These are phyloP conservation scores for Zaprionus davidi DNA, from an alignment of 1,140 invertebrate genomes.

Conservation along the genomic window DNA sequence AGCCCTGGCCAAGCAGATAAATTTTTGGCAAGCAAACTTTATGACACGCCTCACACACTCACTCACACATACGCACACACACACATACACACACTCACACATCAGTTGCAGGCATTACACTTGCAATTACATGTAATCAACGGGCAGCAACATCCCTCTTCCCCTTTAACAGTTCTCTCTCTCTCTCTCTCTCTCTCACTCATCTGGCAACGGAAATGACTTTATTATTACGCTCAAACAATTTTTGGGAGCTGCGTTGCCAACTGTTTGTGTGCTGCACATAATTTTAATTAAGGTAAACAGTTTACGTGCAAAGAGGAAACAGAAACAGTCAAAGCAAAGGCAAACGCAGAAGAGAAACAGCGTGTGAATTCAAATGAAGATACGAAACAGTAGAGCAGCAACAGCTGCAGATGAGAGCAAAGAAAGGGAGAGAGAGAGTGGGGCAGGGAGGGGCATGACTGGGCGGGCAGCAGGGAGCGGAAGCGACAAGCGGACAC, in stretches of 20 bases:
- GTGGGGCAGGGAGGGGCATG: neutral
- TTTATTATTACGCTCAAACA: conserved; percentile 65
- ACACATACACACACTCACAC: neutral
- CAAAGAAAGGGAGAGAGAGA: neutral
- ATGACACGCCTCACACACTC: conserved; percentile 15
- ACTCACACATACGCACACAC: conserved; percentile 15
- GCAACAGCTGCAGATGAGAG: conserved; percentile 1
- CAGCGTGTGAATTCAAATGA: conserved; percentile 55
- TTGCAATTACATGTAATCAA: conserved; percentile 48
- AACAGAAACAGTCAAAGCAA: conserved; percentile 26
- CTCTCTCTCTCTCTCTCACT: neutral
- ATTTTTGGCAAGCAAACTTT: conserved; percentile 43
- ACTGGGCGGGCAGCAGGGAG: neutral
- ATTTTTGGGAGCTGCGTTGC: conserved; percentile 49
- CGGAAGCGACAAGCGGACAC: conserved; percentile 14
- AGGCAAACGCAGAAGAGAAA: conserved; percentile 12
- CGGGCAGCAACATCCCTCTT: neutral
- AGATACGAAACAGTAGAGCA: conserved; percentile 22
- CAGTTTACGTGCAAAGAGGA: conserved; percentile 52
- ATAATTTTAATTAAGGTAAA: conserved; percentile 71
- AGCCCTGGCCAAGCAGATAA: conserved; percentile 19
- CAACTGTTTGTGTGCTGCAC: conserved; percentile 54
- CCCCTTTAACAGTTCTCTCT: neutral
- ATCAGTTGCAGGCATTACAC: conserved; percentile 29
- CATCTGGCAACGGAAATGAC: conserved; percentile 57